phyloP scores from a whole-genome alignment of 1,140 invertebrate genomes.

The Drosophila saltans region DNA sequence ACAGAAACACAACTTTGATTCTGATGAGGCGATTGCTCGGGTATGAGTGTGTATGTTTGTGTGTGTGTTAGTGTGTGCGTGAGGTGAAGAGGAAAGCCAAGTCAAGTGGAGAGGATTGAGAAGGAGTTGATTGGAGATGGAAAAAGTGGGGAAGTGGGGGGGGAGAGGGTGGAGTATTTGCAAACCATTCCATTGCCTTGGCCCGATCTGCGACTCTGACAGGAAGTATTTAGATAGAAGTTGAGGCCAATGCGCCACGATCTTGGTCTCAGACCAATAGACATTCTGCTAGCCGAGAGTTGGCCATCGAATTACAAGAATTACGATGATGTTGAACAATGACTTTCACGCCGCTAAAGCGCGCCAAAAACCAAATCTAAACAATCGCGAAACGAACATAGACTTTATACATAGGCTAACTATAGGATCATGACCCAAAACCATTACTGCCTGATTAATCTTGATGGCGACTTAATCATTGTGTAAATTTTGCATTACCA shows the following conservation, averaged over 20 bases:
- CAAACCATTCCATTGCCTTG: constrained; percentile 55
- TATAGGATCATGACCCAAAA: constrained; percentile 12
- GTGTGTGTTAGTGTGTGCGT: constrained; percentile 23
- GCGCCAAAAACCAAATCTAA: constrained; percentile 65
- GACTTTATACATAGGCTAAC: neutral
- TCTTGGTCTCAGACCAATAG: constrained; percentile 4
- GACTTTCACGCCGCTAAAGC: constrained; percentile 76
- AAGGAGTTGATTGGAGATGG: neutral
- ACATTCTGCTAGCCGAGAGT: neutral
- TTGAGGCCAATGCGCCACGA: constrained; percentile 33
- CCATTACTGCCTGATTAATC: neutral
- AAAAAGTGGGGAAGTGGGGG: neutral
- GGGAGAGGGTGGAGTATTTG: constrained; percentile 54
- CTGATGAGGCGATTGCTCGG: constrained; percentile 63
- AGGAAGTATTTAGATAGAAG: constrained; percentile 42
- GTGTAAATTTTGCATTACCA: neutral
- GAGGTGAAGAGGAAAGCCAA: constrained; percentile 34
- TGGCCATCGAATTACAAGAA: constrained; percentile 31
- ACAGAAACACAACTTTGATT: constrained; percentile 63
- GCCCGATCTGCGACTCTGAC: constrained; percentile 22
- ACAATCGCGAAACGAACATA: constrained; percentile 6
- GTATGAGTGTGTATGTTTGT: constrained; percentile 24
- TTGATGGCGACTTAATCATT: neutral
- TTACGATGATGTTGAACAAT: constrained; percentile 58
- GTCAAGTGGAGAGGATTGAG: constrained; percentile 31